A percentile compares a stretch with the other conserved stretches of the same genome.
Evolutionary conservation across 2,797 vertebrate genomes (phyloP).

Genomic region (Peromyscus melanophrys): DNA sequence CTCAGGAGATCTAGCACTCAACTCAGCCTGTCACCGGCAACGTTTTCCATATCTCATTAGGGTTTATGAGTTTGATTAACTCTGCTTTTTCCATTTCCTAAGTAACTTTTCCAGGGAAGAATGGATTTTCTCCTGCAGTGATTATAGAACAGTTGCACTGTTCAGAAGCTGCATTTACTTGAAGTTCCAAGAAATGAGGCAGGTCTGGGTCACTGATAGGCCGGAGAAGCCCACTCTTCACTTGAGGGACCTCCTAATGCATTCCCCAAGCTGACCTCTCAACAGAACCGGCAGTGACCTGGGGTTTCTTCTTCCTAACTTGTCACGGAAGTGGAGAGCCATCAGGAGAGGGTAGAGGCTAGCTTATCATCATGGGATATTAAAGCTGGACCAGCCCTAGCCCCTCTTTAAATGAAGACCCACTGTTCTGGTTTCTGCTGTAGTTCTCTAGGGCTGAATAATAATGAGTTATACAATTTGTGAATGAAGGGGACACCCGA

Average conservation of each 20-base stretch:
- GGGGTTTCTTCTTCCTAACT: conserved; percentile 33
- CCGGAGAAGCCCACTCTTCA: background rate
- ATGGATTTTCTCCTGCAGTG: conserved; percentile 44
- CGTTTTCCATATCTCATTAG: conserved; percentile 49
- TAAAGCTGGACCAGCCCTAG: background rate
- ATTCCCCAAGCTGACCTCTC: background rate
- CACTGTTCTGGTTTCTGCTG: conserved; percentile 18
- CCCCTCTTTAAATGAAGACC: background rate
- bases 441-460: conserved; percentile 37
- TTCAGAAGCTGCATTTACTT: conserved; percentile 55
- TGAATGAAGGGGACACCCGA: conserved; percentile 1
- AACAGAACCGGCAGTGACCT: background rate
- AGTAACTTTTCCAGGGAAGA: conserved; percentile 61
- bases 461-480: background rate
- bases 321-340: conserved; percentile 9
- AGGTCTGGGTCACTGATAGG: background rate
- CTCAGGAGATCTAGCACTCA: conserved; percentile 6
- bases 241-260: background rate
- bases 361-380: conserved; percentile 28
- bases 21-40: conserved; percentile 21
- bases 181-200: conserved; percentile 15
- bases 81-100: conserved; percentile 27
- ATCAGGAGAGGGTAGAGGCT: background rate
- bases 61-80: conserved; percentile 64
- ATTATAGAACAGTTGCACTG: conserved; percentile 2